Evolutionary conservation across 2,888 invertebrate species (phyloP), one percentile per base, ranked within the genome.

Genomic region (Seladonia tumulorum): DNA sequence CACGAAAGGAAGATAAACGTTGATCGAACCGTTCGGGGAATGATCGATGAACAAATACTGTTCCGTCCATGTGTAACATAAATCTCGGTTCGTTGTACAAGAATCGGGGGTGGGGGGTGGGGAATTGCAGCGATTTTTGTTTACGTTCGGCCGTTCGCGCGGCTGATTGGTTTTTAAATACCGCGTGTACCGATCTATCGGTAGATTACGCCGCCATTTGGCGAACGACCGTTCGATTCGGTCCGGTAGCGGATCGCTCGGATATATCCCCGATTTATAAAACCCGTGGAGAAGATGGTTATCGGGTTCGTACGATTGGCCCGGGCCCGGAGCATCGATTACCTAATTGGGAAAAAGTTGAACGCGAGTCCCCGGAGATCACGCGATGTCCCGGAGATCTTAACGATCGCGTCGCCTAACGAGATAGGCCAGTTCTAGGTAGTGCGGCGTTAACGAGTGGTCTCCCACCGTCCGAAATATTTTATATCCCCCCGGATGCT

Each of bases 391-490:
- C 84, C 81, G 86, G 87, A 89, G 90, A 91, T 91, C 90, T 92
- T 91, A 91, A 91, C 91, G 92, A 92, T 90, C 87, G 86, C 79
- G 86, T 89, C 87, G 88, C 91, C 91, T 91, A 91, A 91, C 91
- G 91, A 92, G 91, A 90, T 91, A 89, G 90, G 89, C 91, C 87
- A 89, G 92, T 92, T 91, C 91, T 90, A 90, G 89, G 92, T 91
- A 90, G 90, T 79, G 90, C 79, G 76, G 79, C 87, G 86, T 91
- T 91, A 91, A 92, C 91, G 92, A 90, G n/a, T 76, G 87, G 81
- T 87, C 76, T 83, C 88, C 81, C 89, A 83, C 39, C 81, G 88
- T 89, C 90, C 88, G 88, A 91, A 91, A 92, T 92, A 89, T 91
- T 91, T 91, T 90, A 91, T 88, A 89, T 88, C 87, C 87, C 87